These are phyloP conservation scores for Tiphia femorata DNA, from an alignment of 2,888 invertebrate genomes.

Conservation along the genomic window DNA sequence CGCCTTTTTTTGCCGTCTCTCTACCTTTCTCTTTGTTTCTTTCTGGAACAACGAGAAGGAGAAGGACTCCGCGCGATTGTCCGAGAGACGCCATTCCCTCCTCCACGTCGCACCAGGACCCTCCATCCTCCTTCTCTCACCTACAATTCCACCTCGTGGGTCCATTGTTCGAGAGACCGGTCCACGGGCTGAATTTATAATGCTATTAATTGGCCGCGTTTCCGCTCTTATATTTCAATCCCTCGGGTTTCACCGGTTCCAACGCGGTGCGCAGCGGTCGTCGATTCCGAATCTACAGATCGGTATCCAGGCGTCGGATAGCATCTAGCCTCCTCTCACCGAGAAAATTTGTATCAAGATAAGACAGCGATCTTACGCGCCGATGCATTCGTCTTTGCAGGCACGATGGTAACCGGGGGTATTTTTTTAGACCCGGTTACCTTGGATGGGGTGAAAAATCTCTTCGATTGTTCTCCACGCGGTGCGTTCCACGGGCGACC, in stretches of 20 bases:
- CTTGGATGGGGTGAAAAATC: no score
- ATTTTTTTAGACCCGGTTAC: no score
- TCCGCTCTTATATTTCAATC: slow-evolving; percentile 62
- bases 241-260: slow-evolving; percentile 16
- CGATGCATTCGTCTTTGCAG: no score
- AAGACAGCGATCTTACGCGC: no score
- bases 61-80: background rate
- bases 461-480: no score
- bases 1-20: slow-evolving; percentile 3
- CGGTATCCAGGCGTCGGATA: slow-evolving; percentile 25
- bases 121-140: slow-evolving; percentile 1
- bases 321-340: no score
- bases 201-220: slow-evolving; percentile 60
- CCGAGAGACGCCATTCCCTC: background rate
- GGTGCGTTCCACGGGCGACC: no score
- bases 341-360: no score
- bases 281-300: slow-evolving; percentile 20
- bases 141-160: slow-evolving; percentile 18
- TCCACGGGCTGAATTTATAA: slow-evolving; percentile 56
- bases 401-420: no score
- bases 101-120: background rate
- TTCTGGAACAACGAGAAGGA: slow-evolving; percentile 1
- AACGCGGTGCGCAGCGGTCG: background rate
- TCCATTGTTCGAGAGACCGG: slow-evolving; percentile 55
- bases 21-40: background rate